Percentiles rank a stretch among this genome's conserved stretches.
Evolutionary conservation across 2,113 vertebrate genomes (phyloP).

Genomic region (Xiphophorus couchianus): DNA sequence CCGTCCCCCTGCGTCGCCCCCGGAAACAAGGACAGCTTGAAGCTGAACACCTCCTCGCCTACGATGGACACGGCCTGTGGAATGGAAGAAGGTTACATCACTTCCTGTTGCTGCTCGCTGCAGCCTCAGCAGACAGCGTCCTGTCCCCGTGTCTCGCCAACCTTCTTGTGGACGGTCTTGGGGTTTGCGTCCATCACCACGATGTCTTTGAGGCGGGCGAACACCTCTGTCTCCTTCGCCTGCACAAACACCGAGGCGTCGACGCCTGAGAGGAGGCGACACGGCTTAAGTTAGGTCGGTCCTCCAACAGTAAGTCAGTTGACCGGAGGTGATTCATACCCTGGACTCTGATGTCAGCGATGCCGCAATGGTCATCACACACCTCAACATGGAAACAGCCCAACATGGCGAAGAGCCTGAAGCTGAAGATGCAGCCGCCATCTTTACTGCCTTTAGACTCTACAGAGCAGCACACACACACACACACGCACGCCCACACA

Average conservation of each 20-base stretch:
- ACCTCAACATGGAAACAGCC: constrained; percentile 88
- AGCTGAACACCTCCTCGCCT: constrained; percentile 96
- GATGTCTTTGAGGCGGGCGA: constrained; percentile 89
- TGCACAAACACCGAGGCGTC: constrained; percentile 88
- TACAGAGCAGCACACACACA: constrained; percentile 29
- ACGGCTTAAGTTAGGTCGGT: too few relatives aligned
- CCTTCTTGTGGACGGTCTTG: constrained; percentile 90
- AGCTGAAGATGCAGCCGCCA: constrained; percentile 81
- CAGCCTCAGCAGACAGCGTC: background rate
- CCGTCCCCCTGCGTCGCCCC: constrained; percentile 87
- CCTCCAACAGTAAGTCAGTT: background rate
- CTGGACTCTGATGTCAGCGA: constrained; percentile 94
- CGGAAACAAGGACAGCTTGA: constrained; percentile 87
- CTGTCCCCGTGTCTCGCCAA: constrained; percentile 33
- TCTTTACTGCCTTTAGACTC: constrained; percentile 79
- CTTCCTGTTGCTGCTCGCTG: background rate
- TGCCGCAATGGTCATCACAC: constrained; percentile 86
- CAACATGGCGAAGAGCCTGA: constrained; percentile 90
- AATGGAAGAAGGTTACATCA: background rate
- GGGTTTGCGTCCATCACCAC: constrained; percentile 89
- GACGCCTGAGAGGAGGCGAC: constrained; percentile 80
- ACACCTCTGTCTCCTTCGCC: constrained; percentile 84
- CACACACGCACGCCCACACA: background rate
- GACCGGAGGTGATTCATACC: constrained; percentile 62
- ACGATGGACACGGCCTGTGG: constrained; percentile 92